Conservation (phyloP, 2,888 invertebrate species). For the Ophion costatus region DNA sequence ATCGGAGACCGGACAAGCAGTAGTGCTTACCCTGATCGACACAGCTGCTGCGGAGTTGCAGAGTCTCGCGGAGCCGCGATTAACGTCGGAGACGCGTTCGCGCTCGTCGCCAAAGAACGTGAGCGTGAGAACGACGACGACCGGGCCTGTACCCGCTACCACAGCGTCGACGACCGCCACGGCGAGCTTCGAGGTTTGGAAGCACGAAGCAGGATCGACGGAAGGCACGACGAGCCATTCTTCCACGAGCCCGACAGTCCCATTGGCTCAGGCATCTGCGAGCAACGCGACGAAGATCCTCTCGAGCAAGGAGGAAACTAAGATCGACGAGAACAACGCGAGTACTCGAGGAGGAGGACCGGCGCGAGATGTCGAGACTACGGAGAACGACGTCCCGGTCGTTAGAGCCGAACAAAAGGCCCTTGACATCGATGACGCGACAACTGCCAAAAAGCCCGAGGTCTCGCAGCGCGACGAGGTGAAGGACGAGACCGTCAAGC, state of each 20-base stretch:
- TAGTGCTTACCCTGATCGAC: slow-evolving; percentile 87
- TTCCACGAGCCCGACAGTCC: slow-evolving; percentile 14
- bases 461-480: slow-evolving; percentile 56
- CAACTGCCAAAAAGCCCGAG: slow-evolving; percentile 59
- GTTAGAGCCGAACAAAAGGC: slow-evolving; percentile 77
- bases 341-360: not conserved
- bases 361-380: not conserved
- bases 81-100: slow-evolving; percentile 84
- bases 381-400: slow-evolving; percentile 72
- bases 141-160: slow-evolving; percentile 59
- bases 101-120: slow-evolving; percentile 77
- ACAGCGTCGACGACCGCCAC: slow-evolving; percentile 57
- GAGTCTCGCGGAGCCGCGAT: slow-evolving; percentile 84
- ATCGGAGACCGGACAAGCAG: slow-evolving; percentile 86
- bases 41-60: slow-evolving; percentile 86
- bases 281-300: slow-evolving; percentile 28
- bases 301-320: not conserved
- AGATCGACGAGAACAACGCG: not conserved
- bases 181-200: slow-evolving; percentile 9
- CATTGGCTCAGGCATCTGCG: not conserved
- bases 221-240: slow-evolving; percentile 11
- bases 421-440: slow-evolving; percentile 13
- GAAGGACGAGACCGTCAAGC: slow-evolving; percentile 64
- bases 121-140: slow-evolving; percentile 74
- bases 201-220: slow-evolving; percentile 2